Evolutionary conservation across 2,888 invertebrate genomes (phyloP).

Genomic region (Alloscopus bannaensis): DNA sequence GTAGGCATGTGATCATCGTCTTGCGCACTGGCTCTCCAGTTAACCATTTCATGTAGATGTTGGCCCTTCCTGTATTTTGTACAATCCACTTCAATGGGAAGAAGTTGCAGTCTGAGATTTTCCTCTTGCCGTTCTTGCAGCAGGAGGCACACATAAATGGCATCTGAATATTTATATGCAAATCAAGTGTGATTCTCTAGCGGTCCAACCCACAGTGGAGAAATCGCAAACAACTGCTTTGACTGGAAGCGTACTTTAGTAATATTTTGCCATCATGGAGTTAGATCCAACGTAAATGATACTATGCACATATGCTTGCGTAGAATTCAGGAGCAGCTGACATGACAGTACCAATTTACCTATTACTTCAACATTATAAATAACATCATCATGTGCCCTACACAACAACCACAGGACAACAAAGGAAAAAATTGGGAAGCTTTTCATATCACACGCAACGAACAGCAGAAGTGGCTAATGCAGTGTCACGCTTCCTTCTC

Average conservation of each 20-base stretch:
- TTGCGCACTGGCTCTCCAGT: conserved; percentile 48
- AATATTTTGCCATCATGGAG: too few species aligned
- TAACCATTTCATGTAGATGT: too few species aligned
- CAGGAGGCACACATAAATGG: conserved; percentile 28
- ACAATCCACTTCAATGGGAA: too few species aligned
- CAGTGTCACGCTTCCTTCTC: conserved; percentile 56
- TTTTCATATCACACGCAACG: conserved; percentile 18
- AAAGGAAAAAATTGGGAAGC: conserved; percentile 48
- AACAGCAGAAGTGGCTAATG: conserved; percentile 30
- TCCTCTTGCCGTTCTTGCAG: conserved; percentile 1
- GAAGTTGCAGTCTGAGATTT: conserved; percentile 1
- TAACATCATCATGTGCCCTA: conserved; percentile 50
- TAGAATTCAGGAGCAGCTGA: conserved; percentile 26
- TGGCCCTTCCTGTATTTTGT: too few species aligned
- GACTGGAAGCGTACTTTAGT: too few species aligned
- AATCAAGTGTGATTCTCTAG: conserved; percentile 54
- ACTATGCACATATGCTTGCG: not conserved
- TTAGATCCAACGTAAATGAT: conserved; percentile 1
- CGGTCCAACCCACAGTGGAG: conserved; percentile 44
- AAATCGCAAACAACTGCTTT: too few species aligned
- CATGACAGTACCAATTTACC: conserved; percentile 49
- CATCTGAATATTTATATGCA: conserved; percentile 61
- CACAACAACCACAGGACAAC: conserved; percentile 29
- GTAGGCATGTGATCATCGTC: conserved; percentile 55
- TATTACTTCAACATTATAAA: conserved; percentile 64